Base-by-base conservation (phyloP, 2,113 vertebrate genomes). In the Arizona elegans region DNA sequence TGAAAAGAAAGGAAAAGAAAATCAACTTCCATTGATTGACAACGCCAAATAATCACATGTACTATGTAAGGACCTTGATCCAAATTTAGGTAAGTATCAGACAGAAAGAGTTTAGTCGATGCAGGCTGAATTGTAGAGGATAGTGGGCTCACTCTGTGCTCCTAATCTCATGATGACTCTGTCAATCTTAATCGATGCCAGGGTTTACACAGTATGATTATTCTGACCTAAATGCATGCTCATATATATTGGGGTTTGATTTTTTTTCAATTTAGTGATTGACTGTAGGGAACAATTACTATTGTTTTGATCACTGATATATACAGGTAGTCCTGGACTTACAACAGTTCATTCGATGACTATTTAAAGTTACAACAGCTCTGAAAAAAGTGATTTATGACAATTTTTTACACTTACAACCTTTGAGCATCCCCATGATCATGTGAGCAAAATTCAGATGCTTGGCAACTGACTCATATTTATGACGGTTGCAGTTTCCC, bases 1-100 rank as follows among this genome's bases (percentile, higher is more conserved):
- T 98, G 96, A 0, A 0, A 94, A 94, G 70, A 95, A 91, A 96
- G 92, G 0, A 0, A 89, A 19, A n/a, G 0, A 1, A 3, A 54
- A 62, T 97, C 92, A 96, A 4, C 0, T 59, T 33, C 70, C 19
- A 33, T 0, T 0, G 19, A 87, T 15, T 62, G 65, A 24, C 70
- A 91, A 75, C 1, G 1, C 10, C 4, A 11, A 0, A 58, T 65
- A 26, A 6, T n/a, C 43, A 33, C 29, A 29, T 43, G 52, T 70
- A 33, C 52, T 38, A 13, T n/a, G 24, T 6, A 86, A 58, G 38
- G 70, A 7, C 6, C 15, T 75, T 75, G n/a, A 75, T n/a, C n/a
- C n/a, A 75, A 81, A 81, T 81, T 38, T 81, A 81, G 33, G 70
- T 29, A 88, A 87, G 11, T 17, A 23, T 62, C 11, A 21, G 43